Evolutionary conservation across 2,797 vertebrate genomes (phyloP), one percentile per base, ranked within the genome.

Genomic region (Lagodon rhomboides): DNA sequence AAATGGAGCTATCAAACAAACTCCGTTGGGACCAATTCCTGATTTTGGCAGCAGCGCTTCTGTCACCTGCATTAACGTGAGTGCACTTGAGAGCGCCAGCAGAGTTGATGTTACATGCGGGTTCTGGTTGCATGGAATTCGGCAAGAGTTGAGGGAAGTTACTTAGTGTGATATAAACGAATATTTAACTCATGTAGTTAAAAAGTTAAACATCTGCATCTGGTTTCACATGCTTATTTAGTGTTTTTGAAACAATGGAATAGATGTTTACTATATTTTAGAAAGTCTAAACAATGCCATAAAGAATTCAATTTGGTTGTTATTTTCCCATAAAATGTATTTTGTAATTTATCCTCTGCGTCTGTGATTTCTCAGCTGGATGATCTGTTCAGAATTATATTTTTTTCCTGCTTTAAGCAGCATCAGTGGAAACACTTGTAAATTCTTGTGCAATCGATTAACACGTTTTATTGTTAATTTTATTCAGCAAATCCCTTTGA

Each of bases 21-120:
- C 91, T 93, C 91, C 91, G 93, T 91, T 95, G 94, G 95, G 94
- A 94, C 90, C 93, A 94, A 94, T 91, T 95, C 93, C 87, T 96
- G 94, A 95, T 96, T 94, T 91, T 96, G 91, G 94, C 94, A 88
- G 92, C 94, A 67, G 92, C 94, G 59, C 91, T 96, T 87, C 86
- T 96, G 95, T 96, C 95, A 96, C 96, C 95, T 96, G 95, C 94
- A 25, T 91, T 95, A 90, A 95, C 93, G 96, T 96, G 95, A 96
- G 96, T 96, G 93, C 82, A 90, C 84, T 88, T 89, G 85, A 89
- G 87, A 91, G 82, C 81, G 77, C 73, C 86, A 73, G 82, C 77
- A 80, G 83, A 78, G 75, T 43, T 68, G 68, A 54, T 83, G 83
- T 79, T 83, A 55, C 75, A 73, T 60, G 79, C 81, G 62, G 79